Base-by-base conservation (phyloP, 2,888 invertebrate genomes). In the Branchipolynoe longqiensis region DNA sequence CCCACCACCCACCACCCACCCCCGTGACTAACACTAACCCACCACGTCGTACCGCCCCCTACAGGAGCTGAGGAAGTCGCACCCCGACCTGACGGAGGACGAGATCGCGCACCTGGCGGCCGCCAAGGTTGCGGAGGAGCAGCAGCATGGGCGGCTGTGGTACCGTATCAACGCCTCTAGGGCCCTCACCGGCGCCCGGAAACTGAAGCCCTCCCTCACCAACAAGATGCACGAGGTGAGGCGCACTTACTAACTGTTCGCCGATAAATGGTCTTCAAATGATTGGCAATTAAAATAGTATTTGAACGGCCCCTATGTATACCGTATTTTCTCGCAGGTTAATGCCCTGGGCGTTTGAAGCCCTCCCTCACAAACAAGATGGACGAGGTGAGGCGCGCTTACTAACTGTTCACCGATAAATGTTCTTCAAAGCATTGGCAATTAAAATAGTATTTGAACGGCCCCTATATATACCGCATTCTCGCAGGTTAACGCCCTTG, bases 151-250 rank as follows among this genome's bases (percentile, higher is more conserved):
- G 58, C 93, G 95, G 12, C 94, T 95, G 88, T 95, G 95, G 95
- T 95, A 95, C 92, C 94, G 95, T 18, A 95, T 95, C 87, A 95
- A 95, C 84, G 95, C 95, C 41, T 94, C 94, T 58, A 91, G 95
- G 8, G 92, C 92, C 82, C 88, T 95, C 87, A 94, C 94, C 1
- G 95, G 95, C 25, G 94, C 94, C 14, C 84, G 87, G 38, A 94
- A 91, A 91, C 94, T 88, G 90, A 94, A 88, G 22, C 95, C 95
- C 0, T 90, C 92, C 69, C 93, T 95, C 59, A 93, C 92, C 85
- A 91, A 93, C 8, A 94, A 94, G 84, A 93, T 95, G 56, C 93
- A 94, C 90, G 93, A 95, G 92, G 95, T 95, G 28, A 36, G 85
- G 38, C 8, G 8, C 18, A 48, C 18, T 8, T 48, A 8, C 8